Percentiles rank a stretch among this genome's conserved stretches.
These are phyloP conservation scores for Chloropsis cyanopogon DNA, from an alignment of 2,113 vertebrate genomes.

Conservation along the genomic window DNA sequence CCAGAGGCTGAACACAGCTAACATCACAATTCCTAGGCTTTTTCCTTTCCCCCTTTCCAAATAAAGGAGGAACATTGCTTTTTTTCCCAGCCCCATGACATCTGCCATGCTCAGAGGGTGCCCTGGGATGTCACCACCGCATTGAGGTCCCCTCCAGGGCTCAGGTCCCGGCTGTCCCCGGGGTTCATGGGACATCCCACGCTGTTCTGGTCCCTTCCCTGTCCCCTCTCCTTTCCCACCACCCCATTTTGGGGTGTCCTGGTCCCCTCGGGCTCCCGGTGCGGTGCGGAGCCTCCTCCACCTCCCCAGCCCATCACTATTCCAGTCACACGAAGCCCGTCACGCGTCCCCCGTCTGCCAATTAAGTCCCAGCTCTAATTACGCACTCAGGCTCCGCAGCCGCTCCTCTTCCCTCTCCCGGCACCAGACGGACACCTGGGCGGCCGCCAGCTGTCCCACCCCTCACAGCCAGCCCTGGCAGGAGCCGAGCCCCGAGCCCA, in stretches of 20 bases:
- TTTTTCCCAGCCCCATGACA: background rate
- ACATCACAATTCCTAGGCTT: background rate
- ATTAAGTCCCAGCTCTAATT: conserved; percentile 31
- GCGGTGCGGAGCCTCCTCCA: fast-evolving
- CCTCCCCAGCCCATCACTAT: background rate
- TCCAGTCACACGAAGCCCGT: background rate
- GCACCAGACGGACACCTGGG: background rate
- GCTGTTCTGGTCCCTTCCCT: background rate
- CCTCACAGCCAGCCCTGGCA: background rate
- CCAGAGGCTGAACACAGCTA: background rate
- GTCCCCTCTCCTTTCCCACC: background rate
- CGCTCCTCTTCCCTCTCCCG: background rate
- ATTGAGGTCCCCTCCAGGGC: background rate
- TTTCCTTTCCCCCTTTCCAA: background rate
- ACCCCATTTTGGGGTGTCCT: background rate
- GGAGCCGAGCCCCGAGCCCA: fast-evolving
- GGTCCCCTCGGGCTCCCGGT: background rate
- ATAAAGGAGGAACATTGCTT: background rate
- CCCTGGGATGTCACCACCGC: fast-evolving
- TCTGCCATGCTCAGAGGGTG: background rate
- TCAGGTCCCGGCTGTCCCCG: fast-evolving
- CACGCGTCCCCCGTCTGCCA: background rate
- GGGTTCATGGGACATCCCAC: fast-evolving
- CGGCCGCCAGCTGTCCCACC: background rate
- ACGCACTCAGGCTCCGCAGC: background rate